These are phyloP conservation scores for Stichodactyla mertensii DNA, from an alignment of 64 coral and sea anemone species.

Conservation along the genomic window DNA sequence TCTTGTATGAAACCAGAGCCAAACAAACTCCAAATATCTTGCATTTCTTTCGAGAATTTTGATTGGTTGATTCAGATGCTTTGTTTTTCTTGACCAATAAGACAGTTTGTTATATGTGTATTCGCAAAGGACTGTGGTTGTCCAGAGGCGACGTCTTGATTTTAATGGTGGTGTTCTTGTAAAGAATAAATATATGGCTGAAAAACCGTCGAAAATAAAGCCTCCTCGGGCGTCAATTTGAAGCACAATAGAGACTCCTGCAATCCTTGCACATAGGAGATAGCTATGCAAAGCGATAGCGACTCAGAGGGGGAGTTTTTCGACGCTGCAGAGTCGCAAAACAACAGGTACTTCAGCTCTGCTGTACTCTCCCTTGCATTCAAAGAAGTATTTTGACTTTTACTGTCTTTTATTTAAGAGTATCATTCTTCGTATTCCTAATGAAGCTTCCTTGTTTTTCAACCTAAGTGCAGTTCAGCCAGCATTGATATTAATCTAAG, in stretches of 20 bases:
- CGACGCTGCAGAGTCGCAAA: slow-evolving; percentile 72
- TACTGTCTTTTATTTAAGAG: slow-evolving; percentile 11
- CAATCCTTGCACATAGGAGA: background rate
- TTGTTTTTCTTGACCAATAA: slow-evolving; percentile 12
- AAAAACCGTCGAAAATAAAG: background rate
- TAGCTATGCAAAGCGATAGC: slow-evolving; percentile 64
- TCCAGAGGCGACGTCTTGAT: slow-evolving; percentile 15
- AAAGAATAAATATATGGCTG: background rate
- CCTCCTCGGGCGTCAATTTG: background rate
- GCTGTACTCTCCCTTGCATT: background rate
- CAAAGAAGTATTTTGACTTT: slow-evolving; percentile 3
- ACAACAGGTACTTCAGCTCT: slow-evolving; percentile 6
- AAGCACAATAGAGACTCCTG: background rate
- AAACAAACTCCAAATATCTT: background rate
- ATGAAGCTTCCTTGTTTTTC: background rate
- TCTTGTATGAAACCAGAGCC: background rate
- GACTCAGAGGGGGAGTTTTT: slow-evolving; percentile 89
- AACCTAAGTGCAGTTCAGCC: background rate
- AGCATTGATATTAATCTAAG: background rate
- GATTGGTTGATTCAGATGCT: background rate
- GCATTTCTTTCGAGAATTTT: background rate
- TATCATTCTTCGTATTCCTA: background rate
- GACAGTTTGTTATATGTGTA: background rate
- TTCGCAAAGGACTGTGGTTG: slow-evolving; percentile 26
- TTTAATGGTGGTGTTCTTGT: background rate